These are phyloP conservation scores for Cosmia pyralina DNA, from an alignment of 2,888 invertebrate genomes.

Conservation along the genomic window DNA sequence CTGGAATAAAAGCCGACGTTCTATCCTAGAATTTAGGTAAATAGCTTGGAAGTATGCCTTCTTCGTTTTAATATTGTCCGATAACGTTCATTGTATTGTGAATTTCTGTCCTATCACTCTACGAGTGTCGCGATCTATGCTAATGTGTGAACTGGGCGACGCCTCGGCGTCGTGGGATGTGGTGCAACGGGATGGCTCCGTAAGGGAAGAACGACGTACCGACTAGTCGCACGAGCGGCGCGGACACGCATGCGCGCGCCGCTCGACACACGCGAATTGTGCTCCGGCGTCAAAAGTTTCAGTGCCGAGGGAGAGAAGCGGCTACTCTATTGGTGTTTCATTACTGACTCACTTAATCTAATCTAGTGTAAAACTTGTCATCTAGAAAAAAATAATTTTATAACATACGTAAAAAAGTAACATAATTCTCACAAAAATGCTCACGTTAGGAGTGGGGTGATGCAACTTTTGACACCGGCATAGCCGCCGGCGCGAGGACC, in stretches of 20 bases:
- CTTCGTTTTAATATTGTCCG: conserved; percentile 89
- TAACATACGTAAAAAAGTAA: conserved; percentile 88
- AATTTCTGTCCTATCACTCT: conserved; percentile 87
- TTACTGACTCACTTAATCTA: conserved; percentile 90
- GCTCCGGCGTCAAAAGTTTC: conserved; percentile 87
- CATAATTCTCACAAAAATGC: conserved; percentile 90
- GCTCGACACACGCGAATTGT: conserved; percentile 72
- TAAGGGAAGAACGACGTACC: conserved; percentile 69
- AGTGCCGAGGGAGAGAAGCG: conserved; percentile 89
- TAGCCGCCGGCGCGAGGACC: conserved; percentile 50
- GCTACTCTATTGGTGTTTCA: conserved; percentile 90
- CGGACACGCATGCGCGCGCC: conserved; percentile 52
- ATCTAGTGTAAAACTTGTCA: conserved; percentile 89
- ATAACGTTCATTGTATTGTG: conserved; percentile 87
- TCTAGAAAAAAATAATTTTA: conserved; percentile 87
- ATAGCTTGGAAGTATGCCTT: conserved; percentile 89
- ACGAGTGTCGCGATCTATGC: conserved; percentile 89
- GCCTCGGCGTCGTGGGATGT: conserved; percentile 59
- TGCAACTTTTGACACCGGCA: conserved; percentile 82
- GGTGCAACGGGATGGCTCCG: conserved; percentile 65
- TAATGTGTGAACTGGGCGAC: conserved; percentile 77
- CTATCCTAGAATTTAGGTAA: conserved; percentile 88
- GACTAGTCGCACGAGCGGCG: conserved; percentile 59
- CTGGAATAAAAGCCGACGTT: conserved; percentile 89
- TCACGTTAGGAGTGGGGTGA: conserved; percentile 88